Evolutionary conservation across 2,888 invertebrate genomes (phyloP), one percentile per base, ranked within the genome.

Genomic region (Lycaena phlaeas): DNA sequence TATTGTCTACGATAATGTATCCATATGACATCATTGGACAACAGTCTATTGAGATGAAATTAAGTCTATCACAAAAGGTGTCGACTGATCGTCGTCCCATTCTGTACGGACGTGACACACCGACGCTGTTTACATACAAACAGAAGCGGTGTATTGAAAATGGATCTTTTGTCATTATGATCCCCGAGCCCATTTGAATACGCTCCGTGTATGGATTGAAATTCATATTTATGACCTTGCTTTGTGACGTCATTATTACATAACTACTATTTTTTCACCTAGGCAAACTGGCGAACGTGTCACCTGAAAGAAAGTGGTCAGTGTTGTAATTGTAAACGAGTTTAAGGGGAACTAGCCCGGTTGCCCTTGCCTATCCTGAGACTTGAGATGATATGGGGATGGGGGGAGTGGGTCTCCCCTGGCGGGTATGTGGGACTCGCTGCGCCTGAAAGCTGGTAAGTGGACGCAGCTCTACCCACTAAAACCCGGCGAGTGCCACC

Each of bases 91-190:
- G 12, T 18, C 22, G 22, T 6, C n/a, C 34, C 34, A 46, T 40
- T 47, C 29, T 41, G 36, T 42, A 42, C 36, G 40, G 44, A 42
- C 39, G 40, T 45, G 38, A 46, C 47, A 9, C 17, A 11, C 18
- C 18, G 31, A 31, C 43, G 38, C 27, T 42, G 46, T 46, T 42
- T 49, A 46, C 42, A 40, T 49, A 46, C 42, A 40, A 48, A 49
- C 42, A 39, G 39, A 43, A 40, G 45, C 42, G 31, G 41, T 42
- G 29, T 44, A 44, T 41, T 45, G 41, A 45, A 46, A 43, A 48
- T 43, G 38, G 41, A 30, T 42, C 29, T 36, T 41, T 48, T 48
- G 49, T 44, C 40, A 38, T 34, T 40, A 45, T 49, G 43, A 46
- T 43, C 45, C 45, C 44, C 44, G 36, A 43, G 36, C 27, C 12